phyloP scores from a whole-genome alignment of 2,113 vertebrate species.

The Toxotes jaculatrix region DNA sequence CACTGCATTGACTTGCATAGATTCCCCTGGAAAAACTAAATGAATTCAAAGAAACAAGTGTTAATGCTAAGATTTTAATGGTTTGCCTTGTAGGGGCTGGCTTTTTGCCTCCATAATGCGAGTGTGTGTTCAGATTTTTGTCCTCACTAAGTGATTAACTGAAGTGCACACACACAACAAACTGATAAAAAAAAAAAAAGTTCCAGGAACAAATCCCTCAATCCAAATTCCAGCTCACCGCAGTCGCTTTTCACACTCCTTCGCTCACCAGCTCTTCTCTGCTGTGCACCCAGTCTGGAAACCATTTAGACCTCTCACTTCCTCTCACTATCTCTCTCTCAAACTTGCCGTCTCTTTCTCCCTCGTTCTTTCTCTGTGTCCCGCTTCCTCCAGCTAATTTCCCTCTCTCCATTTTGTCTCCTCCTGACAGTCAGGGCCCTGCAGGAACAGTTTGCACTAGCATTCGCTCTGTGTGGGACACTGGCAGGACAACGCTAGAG shows the following conservation, averaged over 20 bases:
- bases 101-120: neutral
- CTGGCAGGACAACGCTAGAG: slow-evolving; percentile 51
- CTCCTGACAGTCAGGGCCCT: slow-evolving; percentile 37
- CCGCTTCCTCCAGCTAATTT: slow-evolving; percentile 36
- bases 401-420: slow-evolving; percentile 55
- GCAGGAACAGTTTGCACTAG: slow-evolving; percentile 66
- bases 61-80: neutral
- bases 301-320: slow-evolving; percentile 65
- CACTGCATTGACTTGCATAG: neutral
- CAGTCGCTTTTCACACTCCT: slow-evolving; percentile 66
- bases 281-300: slow-evolving; percentile 51
- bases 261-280: slow-evolving; percentile 28
- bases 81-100: neutral
- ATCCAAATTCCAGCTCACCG: slow-evolving; percentile 50
- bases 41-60: neutral
- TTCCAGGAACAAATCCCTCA: slow-evolving; percentile 55
- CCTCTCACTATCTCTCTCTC: slow-evolving; percentile 29
- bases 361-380: neutral
- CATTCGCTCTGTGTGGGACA: slow-evolving; percentile 49
- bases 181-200: slow-evolving; percentile 49
- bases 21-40: neutral
- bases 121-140: slow-evolving; percentile 18
- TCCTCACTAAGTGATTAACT: slow-evolving; percentile 12
- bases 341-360: slow-evolving; percentile 13
- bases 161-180: slow-evolving; percentile 35